Base-by-base conservation (phyloP, 1,140 invertebrate genomes). In the Hyposmocoma kahamanoa region DNA sequence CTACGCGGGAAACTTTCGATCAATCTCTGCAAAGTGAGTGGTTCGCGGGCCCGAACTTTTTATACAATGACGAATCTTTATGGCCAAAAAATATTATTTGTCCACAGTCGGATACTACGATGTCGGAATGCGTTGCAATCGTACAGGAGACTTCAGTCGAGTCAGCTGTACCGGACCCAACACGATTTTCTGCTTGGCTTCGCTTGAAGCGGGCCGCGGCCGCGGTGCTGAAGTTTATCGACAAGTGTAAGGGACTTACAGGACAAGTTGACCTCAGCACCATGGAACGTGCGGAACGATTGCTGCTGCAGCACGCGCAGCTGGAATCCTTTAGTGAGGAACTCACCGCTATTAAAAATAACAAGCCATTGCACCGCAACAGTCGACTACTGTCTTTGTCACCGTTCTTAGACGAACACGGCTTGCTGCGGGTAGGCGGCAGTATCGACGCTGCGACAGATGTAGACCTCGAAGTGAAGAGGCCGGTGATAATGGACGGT, bases 201-300 rank as follows among this genome's bases (percentile, higher is more conserved):
- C 42, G 51, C 0, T n/a, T 59, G 9, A 9, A 48, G 1, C 15
- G 43, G 32, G 13, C 50, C 6, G 47, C 42, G 9, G 2, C 15
- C 1, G 3, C 10, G 5, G 32, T 50, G 0, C 13, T 56, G 24
- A 17, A 1, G 0, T 51, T 53, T 42, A 41, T 57, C 3, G n/a
- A 42, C 10, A 49, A 59, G 47, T 0, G 53, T 67, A 49, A 68
- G 66, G 1, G 28, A 45, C 17, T 49, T 62, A 22, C 21, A n/a
- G n/a, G n/a, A n/a, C n/a, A n/a, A n/a, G n/a, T n/a, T n/a, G n/a
- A n/a, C n/a, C n/a, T n/a, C n/a, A n/a, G n/a, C n/a, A n/a, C n/a
- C 0, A 48, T 53, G 46, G 20, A 53, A 10, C 4, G 17, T 0
- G 41, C 51, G 1, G 51, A 53, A 19, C 5, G 0, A 2, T 9